Percentiles rank a stretch among this genome's conserved stretches.
Evolutionary conservation across 2,113 vertebrate species (phyloP).

Genomic region (Archocentrus centrarchus): DNA sequence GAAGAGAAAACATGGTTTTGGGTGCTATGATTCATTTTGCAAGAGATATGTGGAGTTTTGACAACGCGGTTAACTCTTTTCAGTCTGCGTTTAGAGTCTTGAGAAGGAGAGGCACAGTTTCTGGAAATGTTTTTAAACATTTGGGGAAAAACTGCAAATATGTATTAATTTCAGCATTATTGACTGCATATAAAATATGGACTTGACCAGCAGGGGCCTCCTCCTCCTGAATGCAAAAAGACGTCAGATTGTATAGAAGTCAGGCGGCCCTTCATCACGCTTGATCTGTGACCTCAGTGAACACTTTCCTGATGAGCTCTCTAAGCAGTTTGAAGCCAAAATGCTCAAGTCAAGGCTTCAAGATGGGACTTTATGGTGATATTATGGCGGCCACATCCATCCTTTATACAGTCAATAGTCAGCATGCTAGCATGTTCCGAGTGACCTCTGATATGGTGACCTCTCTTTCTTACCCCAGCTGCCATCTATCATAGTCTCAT

Average conservation of each 20-base stretch:
- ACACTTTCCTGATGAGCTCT: background rate
- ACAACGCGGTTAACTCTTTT: too few species aligned
- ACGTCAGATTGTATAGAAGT: background rate
- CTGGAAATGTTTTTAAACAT: too few species aligned
- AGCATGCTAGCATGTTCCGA: background rate
- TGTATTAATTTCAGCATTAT: background rate
- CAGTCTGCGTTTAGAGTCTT: too few species aligned
- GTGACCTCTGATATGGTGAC: background rate
- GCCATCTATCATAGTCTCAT: background rate
- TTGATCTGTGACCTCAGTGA: background rate
- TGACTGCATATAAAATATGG: fast-evolving
- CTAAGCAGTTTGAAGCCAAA: background rate
- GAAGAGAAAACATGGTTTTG: too few species aligned
- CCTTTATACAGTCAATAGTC: fast-evolving
- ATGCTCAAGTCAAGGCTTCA: background rate
- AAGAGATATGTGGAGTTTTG: too few species aligned
- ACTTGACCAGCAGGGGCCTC: background rate
- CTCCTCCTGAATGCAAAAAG: fast-evolving
- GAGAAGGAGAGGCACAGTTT: too few species aligned
- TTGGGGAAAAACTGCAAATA: too few species aligned
- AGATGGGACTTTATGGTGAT: fast-evolving
- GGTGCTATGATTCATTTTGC: too few species aligned
- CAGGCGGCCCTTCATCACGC: fast-evolving
- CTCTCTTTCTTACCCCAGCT: background rate
- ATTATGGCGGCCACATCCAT: fast-evolving